phyloP scores from a whole-genome alignment of 2,888 invertebrate species.

The Thereva nobilitata region DNA sequence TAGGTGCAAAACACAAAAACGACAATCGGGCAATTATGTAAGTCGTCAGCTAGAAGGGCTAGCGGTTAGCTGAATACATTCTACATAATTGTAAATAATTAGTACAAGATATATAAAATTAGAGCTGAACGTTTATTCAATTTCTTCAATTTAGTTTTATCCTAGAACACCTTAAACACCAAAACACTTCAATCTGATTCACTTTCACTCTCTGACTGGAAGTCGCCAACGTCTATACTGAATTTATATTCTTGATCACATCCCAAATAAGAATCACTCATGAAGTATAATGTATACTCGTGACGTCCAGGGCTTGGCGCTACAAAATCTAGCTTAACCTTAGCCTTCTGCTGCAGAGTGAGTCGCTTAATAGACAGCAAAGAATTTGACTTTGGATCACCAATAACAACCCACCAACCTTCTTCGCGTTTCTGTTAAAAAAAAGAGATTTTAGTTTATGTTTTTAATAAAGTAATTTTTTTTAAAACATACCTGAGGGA shows the following conservation, averaged over 20 bases:
- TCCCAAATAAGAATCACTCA: conserved; percentile 98
- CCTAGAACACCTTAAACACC: neutral
- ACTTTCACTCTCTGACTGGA: conserved; percentile 66
- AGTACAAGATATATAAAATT: too few species aligned
- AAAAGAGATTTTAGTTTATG: conserved; percentile 23
- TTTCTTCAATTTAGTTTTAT: too few species aligned
- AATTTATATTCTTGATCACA: conserved; percentile 99
- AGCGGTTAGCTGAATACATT: too few species aligned
- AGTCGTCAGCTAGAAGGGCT: too few species aligned
- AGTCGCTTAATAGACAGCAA: conserved; percentile 95
- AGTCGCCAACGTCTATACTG: conserved; percentile 78
- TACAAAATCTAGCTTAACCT: conserved; percentile 76
- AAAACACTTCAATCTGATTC: conserved; percentile 61
- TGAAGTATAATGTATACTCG: conserved; percentile 94
- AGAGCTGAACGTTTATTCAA: too few species aligned
- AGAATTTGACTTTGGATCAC: conserved; percentile 92
- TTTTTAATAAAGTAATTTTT: neutral
- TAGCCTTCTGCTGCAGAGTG: conserved; percentile 90
- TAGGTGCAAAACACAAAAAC: too few species aligned
- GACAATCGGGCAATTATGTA: too few species aligned
- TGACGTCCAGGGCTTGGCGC: conserved; percentile 88
- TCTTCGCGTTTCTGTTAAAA: conserved; percentile 79
- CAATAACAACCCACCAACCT: conserved; percentile 99
- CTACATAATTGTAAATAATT: too few species aligned
- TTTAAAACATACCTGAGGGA: conserved; percentile 75